These are phyloP conservation scores for Neria commutata DNA, from an alignment of 2,888 invertebrate genomes.

Conservation along the genomic window DNA sequence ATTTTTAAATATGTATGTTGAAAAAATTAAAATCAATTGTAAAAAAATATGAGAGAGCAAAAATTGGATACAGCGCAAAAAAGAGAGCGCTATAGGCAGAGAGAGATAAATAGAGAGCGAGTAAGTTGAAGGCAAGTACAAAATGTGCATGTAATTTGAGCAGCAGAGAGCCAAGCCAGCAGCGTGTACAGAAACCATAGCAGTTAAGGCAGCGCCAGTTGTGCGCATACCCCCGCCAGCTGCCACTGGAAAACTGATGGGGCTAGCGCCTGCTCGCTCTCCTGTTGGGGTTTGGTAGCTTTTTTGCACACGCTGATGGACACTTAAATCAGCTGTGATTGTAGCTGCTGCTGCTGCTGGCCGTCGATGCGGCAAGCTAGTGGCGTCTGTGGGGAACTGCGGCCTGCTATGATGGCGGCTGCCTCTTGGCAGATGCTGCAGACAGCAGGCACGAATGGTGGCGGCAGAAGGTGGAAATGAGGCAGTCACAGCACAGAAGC, in stretches of 20 bases:
- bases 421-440: too few species aligned
- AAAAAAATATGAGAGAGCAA: not conserved
- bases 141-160: not conserved
- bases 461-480: too few species aligned
- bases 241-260: not conserved
- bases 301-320: conserved; percentile 3
- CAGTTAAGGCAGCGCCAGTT: not conserved
- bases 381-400: too few species aligned
- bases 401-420: too few species aligned
- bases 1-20: not conserved
- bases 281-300: conserved; percentile 1
- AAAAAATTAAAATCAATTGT: not conserved
- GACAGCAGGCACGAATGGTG: too few species aligned
- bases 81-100: not conserved
- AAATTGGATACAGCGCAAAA: not conserved
- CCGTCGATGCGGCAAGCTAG: too few species aligned
- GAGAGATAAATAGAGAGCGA: not conserved
- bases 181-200: not conserved
- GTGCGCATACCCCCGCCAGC: not conserved
- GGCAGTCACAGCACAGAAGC: too few species aligned
- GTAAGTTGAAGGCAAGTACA: too few species aligned
- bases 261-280: not conserved
- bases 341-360: too few species aligned
- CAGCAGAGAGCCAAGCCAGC: too few species aligned
- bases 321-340: conserved; percentile 25